Evolutionary conservation across 1,140 invertebrate genomes (phyloP).

Genomic region (Eubasilissa regina): DNA sequence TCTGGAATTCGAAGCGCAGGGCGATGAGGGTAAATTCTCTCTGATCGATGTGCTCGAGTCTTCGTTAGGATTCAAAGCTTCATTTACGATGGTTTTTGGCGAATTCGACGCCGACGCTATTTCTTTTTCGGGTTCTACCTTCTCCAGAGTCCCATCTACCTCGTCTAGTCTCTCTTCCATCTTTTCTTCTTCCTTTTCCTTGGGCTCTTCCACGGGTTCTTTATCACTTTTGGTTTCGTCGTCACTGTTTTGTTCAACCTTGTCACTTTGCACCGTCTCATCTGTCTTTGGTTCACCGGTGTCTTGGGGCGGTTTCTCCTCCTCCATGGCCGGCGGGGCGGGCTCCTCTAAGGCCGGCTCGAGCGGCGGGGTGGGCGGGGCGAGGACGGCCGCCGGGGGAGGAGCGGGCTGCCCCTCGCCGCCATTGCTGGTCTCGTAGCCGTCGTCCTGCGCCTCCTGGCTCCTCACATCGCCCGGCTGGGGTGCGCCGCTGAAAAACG

Average conservation of each 20-base stretch:
- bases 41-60: constrained; percentile 62
- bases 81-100: constrained; percentile 49
- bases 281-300: no score
- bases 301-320: no score
- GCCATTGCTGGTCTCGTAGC: constrained; percentile 88
- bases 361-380: constrained; percentile 51
- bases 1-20: constrained; percentile 56
- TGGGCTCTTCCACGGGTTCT: constrained; percentile 35
- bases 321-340: neutral
- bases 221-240: constrained; percentile 41
- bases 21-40: constrained; percentile 52
- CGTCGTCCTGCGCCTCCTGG: constrained; percentile 86
- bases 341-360: neutral
- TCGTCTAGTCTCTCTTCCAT: constrained; percentile 47
- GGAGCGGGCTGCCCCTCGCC: constrained; percentile 69
- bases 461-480: constrained; percentile 68
- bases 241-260: constrained; percentile 6
- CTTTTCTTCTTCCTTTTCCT: constrained; percentile 48
- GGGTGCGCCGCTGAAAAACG: constrained; percentile 57
- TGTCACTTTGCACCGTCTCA: neutral
- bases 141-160: constrained; percentile 43
- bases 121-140: constrained; percentile 40
- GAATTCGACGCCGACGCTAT: constrained; percentile 54
- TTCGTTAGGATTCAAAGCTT: constrained; percentile 49
- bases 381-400: constrained; percentile 52